Evolutionary conservation across 2,797 vertebrate species (phyloP).

Genomic region (Anguilla marmorata): DNA sequence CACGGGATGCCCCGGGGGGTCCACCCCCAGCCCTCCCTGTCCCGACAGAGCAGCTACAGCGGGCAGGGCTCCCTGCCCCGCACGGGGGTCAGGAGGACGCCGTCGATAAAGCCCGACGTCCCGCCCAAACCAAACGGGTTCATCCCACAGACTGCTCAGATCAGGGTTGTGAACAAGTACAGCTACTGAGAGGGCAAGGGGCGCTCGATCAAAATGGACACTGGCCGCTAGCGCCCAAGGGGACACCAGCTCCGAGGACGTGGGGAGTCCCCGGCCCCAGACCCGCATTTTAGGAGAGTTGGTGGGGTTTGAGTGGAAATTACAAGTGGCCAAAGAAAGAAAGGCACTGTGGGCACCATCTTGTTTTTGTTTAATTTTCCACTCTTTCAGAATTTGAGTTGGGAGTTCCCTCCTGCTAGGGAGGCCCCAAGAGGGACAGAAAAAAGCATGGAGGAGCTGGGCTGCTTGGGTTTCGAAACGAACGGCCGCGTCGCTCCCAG

Average conservation of each 20-base stretch:
- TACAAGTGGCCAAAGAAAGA: conserved; percentile 87
- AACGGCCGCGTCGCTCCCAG: conserved; percentile 1
- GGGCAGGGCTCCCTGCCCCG: conserved; percentile 93
- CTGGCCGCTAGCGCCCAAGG: conserved; percentile 50
- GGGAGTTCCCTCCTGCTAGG: conserved; percentile 9
- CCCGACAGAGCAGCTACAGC: conserved; percentile 92
- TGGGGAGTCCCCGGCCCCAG: conserved; percentile 71
- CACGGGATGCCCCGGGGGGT: conserved; percentile 83
- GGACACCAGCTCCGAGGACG: conserved; percentile 62
- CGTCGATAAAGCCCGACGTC: conserved; percentile 95
- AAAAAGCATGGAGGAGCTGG: conserved; percentile 5
- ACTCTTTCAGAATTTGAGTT: conserved; percentile 44
- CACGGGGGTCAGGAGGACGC: conserved; percentile 92
- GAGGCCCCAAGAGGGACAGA: not conserved
- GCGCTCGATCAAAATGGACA: not conserved
- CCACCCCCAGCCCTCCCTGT: conserved; percentile 87
- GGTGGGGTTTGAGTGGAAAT: conserved; percentile 46
- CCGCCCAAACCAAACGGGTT: conserved; percentile 96
- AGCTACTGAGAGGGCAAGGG: conserved; percentile 80
- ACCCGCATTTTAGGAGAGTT: conserved; percentile 60
- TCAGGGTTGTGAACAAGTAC: conserved; percentile 96
- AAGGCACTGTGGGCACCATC: conserved; percentile 62
- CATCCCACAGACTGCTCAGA: conserved; percentile 87
- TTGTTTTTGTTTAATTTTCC: conserved; percentile 31
- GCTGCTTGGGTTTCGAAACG: conserved; percentile 3